phyloP scores from a whole-genome alignment of 2,888 invertebrate species.

The Pollenia angustigena region DNA sequence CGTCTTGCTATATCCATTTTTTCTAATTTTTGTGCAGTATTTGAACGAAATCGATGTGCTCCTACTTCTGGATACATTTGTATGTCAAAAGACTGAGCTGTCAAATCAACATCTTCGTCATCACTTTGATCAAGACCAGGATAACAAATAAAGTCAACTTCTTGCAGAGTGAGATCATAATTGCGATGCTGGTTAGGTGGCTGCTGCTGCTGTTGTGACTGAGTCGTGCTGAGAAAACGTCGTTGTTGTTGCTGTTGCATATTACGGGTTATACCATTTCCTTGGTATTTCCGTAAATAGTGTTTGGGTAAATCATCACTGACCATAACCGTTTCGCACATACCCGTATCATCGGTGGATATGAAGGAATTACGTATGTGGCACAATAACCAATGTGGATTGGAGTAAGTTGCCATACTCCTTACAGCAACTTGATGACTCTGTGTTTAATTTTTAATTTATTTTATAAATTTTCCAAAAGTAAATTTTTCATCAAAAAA shows the following conservation, averaged over 20 bases:
- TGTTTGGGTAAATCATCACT: constrained; percentile 91
- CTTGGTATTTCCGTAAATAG: constrained; percentile 85
- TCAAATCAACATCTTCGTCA: constrained; percentile 88
- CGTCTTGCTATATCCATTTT: constrained; percentile 94
- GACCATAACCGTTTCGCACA: constrained; percentile 96
- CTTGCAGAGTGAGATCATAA: constrained; percentile 79
- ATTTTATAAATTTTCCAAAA: constrained; percentile 29
- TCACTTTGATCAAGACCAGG: constrained; percentile 92
- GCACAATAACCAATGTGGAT: constrained; percentile 95
- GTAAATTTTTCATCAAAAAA: constrained; percentile 18
- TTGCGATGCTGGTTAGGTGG: constrained; percentile 54
- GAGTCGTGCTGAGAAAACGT: constrained; percentile 56
- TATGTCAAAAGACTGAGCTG: constrained; percentile 91
- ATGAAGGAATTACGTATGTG: constrained; percentile 97
- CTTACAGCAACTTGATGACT: not conserved
- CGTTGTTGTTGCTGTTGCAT: constrained; percentile 59
- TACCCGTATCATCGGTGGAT: constrained; percentile 97
- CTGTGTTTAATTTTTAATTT: constrained; percentile 3
- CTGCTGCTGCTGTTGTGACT: constrained; percentile 42
- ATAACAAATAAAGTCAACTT: constrained; percentile 87
- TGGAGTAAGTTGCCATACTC: constrained; percentile 96
- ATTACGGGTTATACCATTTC: constrained; percentile 55
- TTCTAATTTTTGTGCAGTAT: constrained; percentile 94
- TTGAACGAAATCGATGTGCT: constrained; percentile 90
- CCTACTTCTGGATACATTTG: constrained; percentile 88